Percentiles rank a stretch among this genome's conserved stretches.
Evolutionary conservation across 2,888 invertebrate species (phyloP).

Genomic region (Ectobius pallidus): DNA sequence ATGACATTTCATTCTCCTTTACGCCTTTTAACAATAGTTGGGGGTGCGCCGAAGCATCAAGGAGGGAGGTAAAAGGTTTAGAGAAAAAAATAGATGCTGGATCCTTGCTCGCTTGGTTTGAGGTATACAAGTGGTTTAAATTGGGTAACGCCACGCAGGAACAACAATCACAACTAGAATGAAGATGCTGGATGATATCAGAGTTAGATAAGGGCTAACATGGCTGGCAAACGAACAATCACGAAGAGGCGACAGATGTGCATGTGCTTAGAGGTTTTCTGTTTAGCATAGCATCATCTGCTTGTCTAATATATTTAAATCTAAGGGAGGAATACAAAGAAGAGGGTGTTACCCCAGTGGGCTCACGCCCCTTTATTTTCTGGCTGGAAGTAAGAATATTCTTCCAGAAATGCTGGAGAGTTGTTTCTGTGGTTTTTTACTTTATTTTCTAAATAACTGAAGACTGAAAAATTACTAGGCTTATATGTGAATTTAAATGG

Average conservation of each 20-base stretch:
- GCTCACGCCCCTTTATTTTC: too few species aligned
- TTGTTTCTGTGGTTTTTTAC: too few species aligned
- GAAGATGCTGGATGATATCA: constrained; percentile 28
- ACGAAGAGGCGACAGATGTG: neutral
- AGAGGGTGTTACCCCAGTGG: too few species aligned
- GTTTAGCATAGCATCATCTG: constrained; percentile 1
- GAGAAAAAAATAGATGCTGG: constrained; percentile 15
- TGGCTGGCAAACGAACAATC: neutral
- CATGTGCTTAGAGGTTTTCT: neutral
- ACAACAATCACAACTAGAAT: constrained; percentile 27
- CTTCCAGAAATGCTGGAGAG: too few species aligned
- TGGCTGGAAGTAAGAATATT: too few species aligned
- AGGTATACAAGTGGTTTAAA: constrained; percentile 8
- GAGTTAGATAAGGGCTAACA: neutral
- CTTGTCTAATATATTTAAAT: neutral
- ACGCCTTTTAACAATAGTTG: constrained; percentile 24
- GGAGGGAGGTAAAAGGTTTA: constrained; percentile 29
- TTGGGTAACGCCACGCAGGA: constrained; percentile 8
- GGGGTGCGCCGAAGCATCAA: constrained; percentile 7
- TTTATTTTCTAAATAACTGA: too few species aligned
- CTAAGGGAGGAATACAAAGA: too few species aligned
- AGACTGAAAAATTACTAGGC: too few species aligned
- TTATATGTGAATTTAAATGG: too few species aligned
- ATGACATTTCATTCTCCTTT: constrained; percentile 22
- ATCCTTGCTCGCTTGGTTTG: constrained; percentile 7